Evolutionary conservation across 2,888 invertebrate species (phyloP).

Genomic region (Maniola hyperantus): DNA sequence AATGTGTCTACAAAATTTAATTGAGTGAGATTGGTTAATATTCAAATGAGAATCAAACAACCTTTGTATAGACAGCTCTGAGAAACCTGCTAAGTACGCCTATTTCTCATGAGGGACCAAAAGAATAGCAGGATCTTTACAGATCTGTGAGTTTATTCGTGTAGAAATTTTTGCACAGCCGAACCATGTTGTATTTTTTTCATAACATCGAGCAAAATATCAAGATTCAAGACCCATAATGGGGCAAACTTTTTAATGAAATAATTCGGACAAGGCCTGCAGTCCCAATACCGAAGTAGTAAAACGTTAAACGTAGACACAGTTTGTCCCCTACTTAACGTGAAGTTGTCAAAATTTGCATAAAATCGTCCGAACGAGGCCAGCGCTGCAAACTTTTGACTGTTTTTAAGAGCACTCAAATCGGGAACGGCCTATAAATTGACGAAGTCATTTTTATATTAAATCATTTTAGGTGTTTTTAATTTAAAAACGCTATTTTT

Average conservation of each 20-base stretch:
- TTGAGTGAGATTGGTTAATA: too few species aligned
- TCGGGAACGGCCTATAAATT: constrained; percentile 72
- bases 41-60: too few species aligned
- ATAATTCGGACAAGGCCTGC: constrained; percentile 37
- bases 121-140: too few species aligned
- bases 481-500: neutral
- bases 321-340: constrained; percentile 68
- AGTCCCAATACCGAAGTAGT: constrained; percentile 52
- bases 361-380: constrained; percentile 66
- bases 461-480: constrained; percentile 17
- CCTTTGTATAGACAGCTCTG: too few species aligned
- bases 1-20: too few species aligned
- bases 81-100: too few species aligned
- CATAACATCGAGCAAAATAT: neutral
- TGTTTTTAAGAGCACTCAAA: constrained; percentile 74
- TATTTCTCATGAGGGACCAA: too few species aligned
- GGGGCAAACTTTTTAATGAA: constrained; percentile 32
- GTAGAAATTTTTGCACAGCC: too few species aligned
- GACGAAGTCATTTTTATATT: constrained; percentile 56
- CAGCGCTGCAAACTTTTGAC: constrained; percentile 68
- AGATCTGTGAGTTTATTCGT: too few species aligned
- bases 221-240: constrained; percentile 13
- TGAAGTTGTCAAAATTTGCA: constrained; percentile 71
- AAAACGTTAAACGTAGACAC: constrained; percentile 65
- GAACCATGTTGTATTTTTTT: neutral